Conservation (phyloP, 2,888 invertebrate species). For the Philereme transversata region DNA sequence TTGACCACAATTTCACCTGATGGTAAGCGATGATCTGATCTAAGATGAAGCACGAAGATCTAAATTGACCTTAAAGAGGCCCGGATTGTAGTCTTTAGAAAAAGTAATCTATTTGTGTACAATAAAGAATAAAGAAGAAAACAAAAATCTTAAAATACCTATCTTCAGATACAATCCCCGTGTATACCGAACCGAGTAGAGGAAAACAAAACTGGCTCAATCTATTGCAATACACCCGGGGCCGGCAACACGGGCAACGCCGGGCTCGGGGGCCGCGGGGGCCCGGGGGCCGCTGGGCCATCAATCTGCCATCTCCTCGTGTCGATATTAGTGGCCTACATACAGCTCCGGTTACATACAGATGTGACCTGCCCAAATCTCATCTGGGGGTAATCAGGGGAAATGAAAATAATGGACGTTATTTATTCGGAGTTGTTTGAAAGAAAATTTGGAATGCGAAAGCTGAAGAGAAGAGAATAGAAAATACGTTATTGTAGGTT, state of each 20-base stretch:
- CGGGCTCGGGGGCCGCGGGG: constrained; percentile 31
- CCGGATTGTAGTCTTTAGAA: no score
- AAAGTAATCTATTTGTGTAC: no score
- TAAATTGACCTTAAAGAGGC: no score
- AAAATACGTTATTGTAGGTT: no score
- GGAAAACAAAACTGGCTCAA: constrained; percentile 31
- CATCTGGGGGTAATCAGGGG: constrained; percentile 17
- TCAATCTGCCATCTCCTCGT: constrained; percentile 71
- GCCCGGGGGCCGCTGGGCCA: constrained; percentile 45
- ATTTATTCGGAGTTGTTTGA: constrained; percentile 6
- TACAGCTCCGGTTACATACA: constrained; percentile 60
- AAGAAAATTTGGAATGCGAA: no score
- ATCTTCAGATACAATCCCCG: constrained; percentile 15
- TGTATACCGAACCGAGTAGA: constrained; percentile 15
- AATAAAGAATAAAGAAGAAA: no score
- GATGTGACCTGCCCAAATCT: constrained; percentile 60
- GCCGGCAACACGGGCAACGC: constrained; percentile 18
- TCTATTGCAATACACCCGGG: constrained; percentile 28
- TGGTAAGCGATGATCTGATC: no score
- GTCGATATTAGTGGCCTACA: constrained; percentile 74
- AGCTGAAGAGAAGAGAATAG: no score
- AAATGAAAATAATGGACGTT: constrained; percentile 40
- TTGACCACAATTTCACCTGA: no score
- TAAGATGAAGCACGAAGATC: no score
- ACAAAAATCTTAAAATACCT: not conserved